These are phyloP conservation scores for Euplexia lucipara DNA, from an alignment of 2,888 invertebrate genomes.

Conservation along the genomic window DNA sequence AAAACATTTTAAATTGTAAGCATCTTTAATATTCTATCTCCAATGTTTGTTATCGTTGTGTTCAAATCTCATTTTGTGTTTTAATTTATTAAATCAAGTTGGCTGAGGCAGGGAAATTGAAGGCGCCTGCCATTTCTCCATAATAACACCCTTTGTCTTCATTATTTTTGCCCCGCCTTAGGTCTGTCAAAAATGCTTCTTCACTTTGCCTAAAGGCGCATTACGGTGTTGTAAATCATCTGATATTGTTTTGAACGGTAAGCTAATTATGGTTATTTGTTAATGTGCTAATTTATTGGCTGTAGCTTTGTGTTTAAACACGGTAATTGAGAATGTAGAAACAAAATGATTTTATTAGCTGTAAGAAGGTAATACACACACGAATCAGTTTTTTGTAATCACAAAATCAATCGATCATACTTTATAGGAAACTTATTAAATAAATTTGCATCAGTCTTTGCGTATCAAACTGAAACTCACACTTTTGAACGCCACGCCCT, in stretches of 20 bases:
- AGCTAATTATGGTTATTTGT: conserved; percentile 50
- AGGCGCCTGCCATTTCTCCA: conserved; percentile 56
- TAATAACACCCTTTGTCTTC: conserved; percentile 65
- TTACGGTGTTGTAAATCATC: conserved; percentile 52
- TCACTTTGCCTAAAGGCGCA: conserved; percentile 41
- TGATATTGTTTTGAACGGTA: conserved; percentile 46
- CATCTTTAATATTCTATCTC: conserved; percentile 40
- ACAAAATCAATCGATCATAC: background rate
- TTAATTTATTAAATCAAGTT: conserved; percentile 66
- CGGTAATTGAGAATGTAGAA: too few species aligned
- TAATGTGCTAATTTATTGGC: conserved; percentile 22
- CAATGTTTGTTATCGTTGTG: conserved; percentile 51
- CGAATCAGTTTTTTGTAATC: too few species aligned
- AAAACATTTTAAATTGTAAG: conserved; percentile 25
- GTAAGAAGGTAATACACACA: too few species aligned
- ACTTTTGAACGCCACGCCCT: too few species aligned
- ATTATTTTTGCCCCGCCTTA: conserved; percentile 59
- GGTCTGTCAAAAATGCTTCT: conserved; percentile 59
- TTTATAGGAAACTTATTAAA: background rate
- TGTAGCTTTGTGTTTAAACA: background rate
- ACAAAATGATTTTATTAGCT: too few species aligned
- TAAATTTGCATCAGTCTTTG: background rate
- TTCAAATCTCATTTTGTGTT: conserved; percentile 63
- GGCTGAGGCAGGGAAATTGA: conserved; percentile 53
- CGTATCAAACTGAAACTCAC: background rate